These are phyloP conservation scores for Okamejei kenojei DNA, from an alignment of 2,797 vertebrate species.

Conservation along the genomic window DNA sequence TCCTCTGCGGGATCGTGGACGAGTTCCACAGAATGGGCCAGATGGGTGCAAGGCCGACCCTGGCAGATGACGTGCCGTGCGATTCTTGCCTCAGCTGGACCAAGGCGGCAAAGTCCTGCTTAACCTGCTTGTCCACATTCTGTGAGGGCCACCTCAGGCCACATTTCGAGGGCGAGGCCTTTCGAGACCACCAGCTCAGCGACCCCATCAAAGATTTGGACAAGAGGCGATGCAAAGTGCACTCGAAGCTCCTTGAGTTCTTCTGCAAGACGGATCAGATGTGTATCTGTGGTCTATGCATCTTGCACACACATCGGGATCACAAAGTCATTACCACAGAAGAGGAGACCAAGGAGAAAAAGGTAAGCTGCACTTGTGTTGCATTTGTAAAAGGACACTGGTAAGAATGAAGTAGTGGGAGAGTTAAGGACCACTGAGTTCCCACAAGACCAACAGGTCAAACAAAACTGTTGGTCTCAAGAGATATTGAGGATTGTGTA, in stretches of 20 bases:
- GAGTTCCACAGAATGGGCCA: constrained; percentile 6
- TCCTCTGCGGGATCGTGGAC: background rate
- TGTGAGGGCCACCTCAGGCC: background rate
- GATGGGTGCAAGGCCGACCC: background rate
- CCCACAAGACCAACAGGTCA: too few relatives aligned
- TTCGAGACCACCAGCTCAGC: constrained; percentile 41
- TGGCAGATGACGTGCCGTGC: background rate
- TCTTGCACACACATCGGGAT: constrained; percentile 40
- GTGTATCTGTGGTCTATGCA: constrained; percentile 42
- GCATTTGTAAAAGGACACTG: background rate
- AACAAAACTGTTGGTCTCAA: too few relatives aligned
- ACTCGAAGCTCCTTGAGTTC: constrained; percentile 42
- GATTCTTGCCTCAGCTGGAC: background rate
- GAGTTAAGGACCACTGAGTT: too few relatives aligned
- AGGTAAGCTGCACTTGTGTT: background rate
- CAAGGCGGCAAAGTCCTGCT: background rate
- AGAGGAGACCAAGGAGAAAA: background rate
- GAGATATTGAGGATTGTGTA: too few relatives aligned
- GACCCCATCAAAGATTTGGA: constrained; percentile 39
- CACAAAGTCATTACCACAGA: constrained; percentile 36
- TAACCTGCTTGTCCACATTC: background rate
- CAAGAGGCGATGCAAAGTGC: constrained; percentile 40
- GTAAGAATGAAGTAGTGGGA: too few relatives aligned
- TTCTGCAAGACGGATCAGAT: constrained; percentile 43
- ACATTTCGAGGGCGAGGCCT: constrained; percentile 37